Evolutionary conservation across 1,140 invertebrate genomes (phyloP).

Genomic region (Bombus polaris): DNA sequence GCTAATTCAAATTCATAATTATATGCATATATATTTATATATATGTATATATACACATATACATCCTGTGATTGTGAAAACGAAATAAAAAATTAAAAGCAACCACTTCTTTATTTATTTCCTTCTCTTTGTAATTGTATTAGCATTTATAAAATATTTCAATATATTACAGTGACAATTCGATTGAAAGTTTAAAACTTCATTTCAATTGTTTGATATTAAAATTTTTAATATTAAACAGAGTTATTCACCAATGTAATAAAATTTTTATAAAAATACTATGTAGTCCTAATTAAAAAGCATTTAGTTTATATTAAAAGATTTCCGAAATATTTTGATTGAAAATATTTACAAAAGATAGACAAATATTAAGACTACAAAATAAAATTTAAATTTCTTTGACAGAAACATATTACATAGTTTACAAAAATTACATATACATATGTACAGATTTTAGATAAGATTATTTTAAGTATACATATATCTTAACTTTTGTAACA

Average conservation of each 20-base stretch:
- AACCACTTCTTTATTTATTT: neutral
- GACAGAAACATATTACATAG: neutral
- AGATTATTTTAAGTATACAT: neutral
- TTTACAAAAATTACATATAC: neutral
- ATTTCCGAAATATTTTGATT: neutral
- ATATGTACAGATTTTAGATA: neutral
- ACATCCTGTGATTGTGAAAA: constrained; percentile 18
- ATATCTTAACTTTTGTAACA: neutral
- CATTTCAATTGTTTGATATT: no score
- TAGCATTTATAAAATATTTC: neutral
- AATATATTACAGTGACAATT: neutral
- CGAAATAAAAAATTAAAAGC: constrained; percentile 27
- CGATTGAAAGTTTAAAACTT: neutral
- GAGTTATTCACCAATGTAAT: neutral
- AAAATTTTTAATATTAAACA: neutral
- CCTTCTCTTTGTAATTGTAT: neutral
- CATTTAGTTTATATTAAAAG: neutral
- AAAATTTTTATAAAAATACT: neutral
- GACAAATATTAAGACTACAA: neutral
- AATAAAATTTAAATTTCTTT: neutral
- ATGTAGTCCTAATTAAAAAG: neutral
- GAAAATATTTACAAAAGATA: neutral
- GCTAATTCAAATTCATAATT: constrained; percentile 89
- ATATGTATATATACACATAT: neutral
- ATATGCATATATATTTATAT: neutral